phyloP scores from a whole-genome alignment of 2,888 invertebrate genomes.

The Lasioglossum villosulum region DNA sequence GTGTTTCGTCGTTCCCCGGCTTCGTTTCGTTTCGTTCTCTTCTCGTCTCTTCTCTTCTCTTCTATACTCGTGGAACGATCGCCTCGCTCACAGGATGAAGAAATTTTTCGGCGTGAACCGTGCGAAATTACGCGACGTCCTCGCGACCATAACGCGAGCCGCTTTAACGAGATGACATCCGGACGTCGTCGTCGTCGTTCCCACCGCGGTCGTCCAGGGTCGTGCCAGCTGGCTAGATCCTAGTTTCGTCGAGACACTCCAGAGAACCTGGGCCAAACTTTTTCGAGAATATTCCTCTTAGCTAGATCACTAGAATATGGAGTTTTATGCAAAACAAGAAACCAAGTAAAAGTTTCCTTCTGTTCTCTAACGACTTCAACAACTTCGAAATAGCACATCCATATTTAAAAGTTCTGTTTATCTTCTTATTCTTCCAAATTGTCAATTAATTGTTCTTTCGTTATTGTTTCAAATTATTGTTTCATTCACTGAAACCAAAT shows the following conservation, averaged over 20 bases:
- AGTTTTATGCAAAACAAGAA: too few species aligned
- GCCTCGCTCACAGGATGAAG: slow-evolving; percentile 67
- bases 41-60: background rate
- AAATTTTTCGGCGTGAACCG: slow-evolving; percentile 73
- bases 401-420: too few species aligned
- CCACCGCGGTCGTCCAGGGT: background rate
- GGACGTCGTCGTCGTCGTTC: slow-evolving; percentile 26
- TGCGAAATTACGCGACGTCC: slow-evolving; percentile 62
- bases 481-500: background rate
- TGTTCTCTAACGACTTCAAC: too few species aligned
- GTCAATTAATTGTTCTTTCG: background rate
- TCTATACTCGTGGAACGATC: slow-evolving; percentile 37
- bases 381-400: too few species aligned
- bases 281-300: background rate
- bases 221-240: slow-evolving; percentile 2
- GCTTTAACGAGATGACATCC: slow-evolving; percentile 43
- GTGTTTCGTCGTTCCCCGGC: slow-evolving; percentile 29
- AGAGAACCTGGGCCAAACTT: background rate
- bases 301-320: background rate
- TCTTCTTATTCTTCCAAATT: too few species aligned
- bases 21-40: slow-evolving; percentile 33
- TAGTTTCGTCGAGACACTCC: background rate
- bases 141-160: slow-evolving; percentile 22
- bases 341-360: too few species aligned
- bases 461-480: background rate